Evolutionary conservation across 2,888 invertebrate species (phyloP).

Genomic region (Dryobota labecula): DNA sequence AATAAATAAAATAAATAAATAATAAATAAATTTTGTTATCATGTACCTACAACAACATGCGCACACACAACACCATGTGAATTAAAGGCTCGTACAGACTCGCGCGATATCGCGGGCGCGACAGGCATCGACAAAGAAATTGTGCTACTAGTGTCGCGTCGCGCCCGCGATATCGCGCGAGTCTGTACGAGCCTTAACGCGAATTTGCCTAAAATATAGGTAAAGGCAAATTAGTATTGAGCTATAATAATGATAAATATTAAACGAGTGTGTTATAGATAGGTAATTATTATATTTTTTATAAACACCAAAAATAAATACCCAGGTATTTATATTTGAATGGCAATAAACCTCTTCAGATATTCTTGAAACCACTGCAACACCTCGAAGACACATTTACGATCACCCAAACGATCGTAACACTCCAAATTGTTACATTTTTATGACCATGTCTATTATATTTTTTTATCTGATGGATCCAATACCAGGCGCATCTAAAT

Average conservation of each 20-base stretch:
- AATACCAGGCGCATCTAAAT: conserved; percentile 8
- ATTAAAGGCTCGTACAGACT: too few relatives aligned
- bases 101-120: too few relatives aligned
- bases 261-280: not conserved
- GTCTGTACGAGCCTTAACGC: too few relatives aligned
- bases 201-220: not conserved
- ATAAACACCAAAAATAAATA: conserved; percentile 17
- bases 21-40: too few relatives aligned
- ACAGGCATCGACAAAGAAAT: too few relatives aligned
- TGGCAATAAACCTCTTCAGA: not conserved
- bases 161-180: too few relatives aligned
- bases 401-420: conserved; percentile 28
- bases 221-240: not conserved
- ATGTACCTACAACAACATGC: too few relatives aligned
- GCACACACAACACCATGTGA: too few relatives aligned
- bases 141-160: too few relatives aligned
- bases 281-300: too few relatives aligned
- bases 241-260: not conserved
- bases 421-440: conserved; percentile 32
- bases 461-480: conserved; percentile 37
- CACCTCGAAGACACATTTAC: conserved; percentile 39
- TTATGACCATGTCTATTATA: conserved; percentile 30
- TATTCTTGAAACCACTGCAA: conserved; percentile 17
- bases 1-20: too few relatives aligned
- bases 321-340: not conserved